Base-by-base conservation (phyloP, 1,140 invertebrate genomes). In the Muscidifurax raptorellus region DNA sequence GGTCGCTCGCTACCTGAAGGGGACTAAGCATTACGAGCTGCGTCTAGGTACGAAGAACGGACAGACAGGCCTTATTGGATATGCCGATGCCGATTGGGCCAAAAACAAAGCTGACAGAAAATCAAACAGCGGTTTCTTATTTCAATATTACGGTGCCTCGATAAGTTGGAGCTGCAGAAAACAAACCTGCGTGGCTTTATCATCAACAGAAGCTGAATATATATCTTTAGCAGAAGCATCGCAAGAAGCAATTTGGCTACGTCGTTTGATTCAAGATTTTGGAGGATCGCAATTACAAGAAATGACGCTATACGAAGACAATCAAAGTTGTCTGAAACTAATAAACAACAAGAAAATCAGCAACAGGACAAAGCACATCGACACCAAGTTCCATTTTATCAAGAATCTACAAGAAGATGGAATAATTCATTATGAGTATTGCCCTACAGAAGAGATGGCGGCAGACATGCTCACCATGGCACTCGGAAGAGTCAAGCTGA, bases 391-490 rank as follows among this genome's bases (percentile, higher is more conserved):
- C 36, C 85, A 89, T 80, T 86, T 85, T 13, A 80, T 86, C 1
- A 87, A 76, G 71, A 77, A 87, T 66, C 27, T 86, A 15, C 59
- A 86, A 15, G 44, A 83, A 71, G 86, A 86, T 30, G 36, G 27
- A 86, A 12, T 47, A 47, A 47, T 47, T 12, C 7, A 47, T 12
- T 47, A 47, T 13, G 7, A 47, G 15, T 47, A 88, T 66, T 87
- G 86, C 72, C 86, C 84, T 74, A 86, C 87, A 59, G 74, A 87
- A 36, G 52, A 86, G 32, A 88, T 88, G 85, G 12, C 83, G 0
- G 88, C 87, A 44, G 86, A 88, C 67, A 79, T 88, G 76, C 74
- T 87, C 25, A 87, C 87, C 15, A 88, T 86, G 67, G 85, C 88
- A 28, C 71, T 76, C 15, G 22, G 40, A 40, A 76, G 28, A 71